A percentile compares a stretch with the other conserved stretches of the same genome.
Conservation (phyloP, 2,888 invertebrate species). For the Xylota sylvarum region DNA sequence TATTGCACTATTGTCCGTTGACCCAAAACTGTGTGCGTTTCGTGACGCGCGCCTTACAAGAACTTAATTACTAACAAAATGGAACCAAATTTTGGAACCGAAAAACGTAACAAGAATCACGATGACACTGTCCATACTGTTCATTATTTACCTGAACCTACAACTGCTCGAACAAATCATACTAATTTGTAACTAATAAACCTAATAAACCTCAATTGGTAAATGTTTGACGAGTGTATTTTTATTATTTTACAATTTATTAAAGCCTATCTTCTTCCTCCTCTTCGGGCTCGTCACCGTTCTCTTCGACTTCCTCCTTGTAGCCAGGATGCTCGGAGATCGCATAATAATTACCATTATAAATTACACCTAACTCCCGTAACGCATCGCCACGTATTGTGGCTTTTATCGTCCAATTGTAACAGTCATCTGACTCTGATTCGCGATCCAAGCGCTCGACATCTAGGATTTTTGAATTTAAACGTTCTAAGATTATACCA, state of each 20-base stretch:
- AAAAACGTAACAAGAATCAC: constrained; percentile 56
- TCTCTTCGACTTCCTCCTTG: constrained; percentile 95
- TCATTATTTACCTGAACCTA: constrained; percentile 34
- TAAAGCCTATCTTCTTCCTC: constrained; percentile 89
- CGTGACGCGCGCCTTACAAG: constrained; percentile 41
- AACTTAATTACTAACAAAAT: constrained; percentile 53
- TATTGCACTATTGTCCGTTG: constrained; percentile 75
- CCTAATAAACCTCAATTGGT: constrained; percentile 53
- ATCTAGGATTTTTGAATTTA: constrained; percentile 96
- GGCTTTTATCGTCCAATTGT: constrained; percentile 98
- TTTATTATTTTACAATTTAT: constrained; percentile 82
- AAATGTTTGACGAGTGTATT: constrained; percentile 62
- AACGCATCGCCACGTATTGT: constrained; percentile 96
- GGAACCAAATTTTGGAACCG: constrained; percentile 53
- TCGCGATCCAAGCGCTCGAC: constrained; percentile 96
- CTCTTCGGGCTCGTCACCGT: constrained; percentile 93
- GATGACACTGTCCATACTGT: constrained; percentile 40
- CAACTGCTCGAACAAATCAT: constrained; percentile 61
- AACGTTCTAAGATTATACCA: constrained; percentile 96
- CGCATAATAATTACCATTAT: constrained; percentile 97
- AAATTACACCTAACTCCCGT: constrained; percentile 96
- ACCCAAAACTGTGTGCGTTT: constrained; percentile 41
- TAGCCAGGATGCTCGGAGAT: constrained; percentile 98
- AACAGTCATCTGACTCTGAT: constrained; percentile 96
- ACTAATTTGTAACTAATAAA: constrained; percentile 44